These are phyloP conservation scores for Anagrus nilaparvatae DNA, from an alignment of 1,140 invertebrate species.

Conservation along the genomic window DNA sequence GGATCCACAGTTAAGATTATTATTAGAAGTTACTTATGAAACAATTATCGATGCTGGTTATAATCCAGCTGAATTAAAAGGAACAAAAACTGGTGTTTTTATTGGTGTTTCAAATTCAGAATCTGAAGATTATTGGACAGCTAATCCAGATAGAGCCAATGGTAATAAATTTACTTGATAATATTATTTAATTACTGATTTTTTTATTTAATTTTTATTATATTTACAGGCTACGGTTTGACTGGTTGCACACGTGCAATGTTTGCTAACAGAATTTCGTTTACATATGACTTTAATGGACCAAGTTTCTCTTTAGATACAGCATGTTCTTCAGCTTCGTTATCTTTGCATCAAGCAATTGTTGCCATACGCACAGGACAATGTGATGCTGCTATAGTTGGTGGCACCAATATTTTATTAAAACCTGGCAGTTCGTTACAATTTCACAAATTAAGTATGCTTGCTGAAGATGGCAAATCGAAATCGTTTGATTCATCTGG, in stretches of 20 bases:
- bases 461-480: constrained; percentile 79
- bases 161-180: constrained; percentile 38
- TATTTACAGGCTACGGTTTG: constrained; percentile 58
- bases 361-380: constrained; percentile 70
- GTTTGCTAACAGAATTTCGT: constrained; percentile 94
- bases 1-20: constrained; percentile 87
- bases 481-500: constrained; percentile 88
- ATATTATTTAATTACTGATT: not conserved
- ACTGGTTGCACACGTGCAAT: constrained; percentile 88
- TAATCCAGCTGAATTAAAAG: constrained; percentile 70
- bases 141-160: constrained; percentile 64
- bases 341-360: constrained; percentile 81
- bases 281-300: constrained; percentile 85
- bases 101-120: constrained; percentile 81
- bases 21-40: constrained; percentile 91
- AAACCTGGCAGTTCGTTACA: constrained; percentile 86
- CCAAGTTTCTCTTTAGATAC: constrained; percentile 91
- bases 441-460: constrained; percentile 85
- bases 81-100: constrained; percentile 82
- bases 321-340: constrained; percentile 87
- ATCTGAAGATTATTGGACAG: constrained; percentile 71
- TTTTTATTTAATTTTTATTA: not conserved
- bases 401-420: constrained; percentile 69
- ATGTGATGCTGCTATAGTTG: constrained; percentile 89
- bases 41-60: constrained; percentile 87